Base-by-base conservation (phyloP, 2,888 invertebrate genomes). In the Drosophila anomelani region DNA sequence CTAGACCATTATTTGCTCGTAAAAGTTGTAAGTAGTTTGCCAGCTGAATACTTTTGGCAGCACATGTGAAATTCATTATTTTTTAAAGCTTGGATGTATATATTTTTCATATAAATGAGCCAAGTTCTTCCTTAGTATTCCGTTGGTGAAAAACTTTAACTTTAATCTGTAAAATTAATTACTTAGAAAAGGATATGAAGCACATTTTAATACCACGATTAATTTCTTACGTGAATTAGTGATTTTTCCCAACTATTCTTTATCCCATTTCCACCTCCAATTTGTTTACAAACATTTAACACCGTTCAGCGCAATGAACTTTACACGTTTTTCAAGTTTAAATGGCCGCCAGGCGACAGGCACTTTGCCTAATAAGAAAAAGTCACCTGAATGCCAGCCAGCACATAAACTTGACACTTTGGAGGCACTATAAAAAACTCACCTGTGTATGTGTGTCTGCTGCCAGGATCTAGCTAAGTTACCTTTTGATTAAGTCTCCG, bases 401-500 rank as follows among this genome's bases (percentile, higher is more conserved):
- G 32, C 12, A 5, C 38, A 67, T 57, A 74, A 75, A 61, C 74
- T 68, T 75, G 73, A 73, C 75, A 73, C 75, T 73, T 71, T 71
- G 32, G 47, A 55, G 53, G 38, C 75, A 72, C 72, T 70, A 46
- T 39, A 51, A 54, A 53, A 53, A 53, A 20, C 38, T 13, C 32
- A 67, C 44, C 57, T 57, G 57, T 17, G 17, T 32, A 2, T 32
- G 34, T 34, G 29, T 47, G 47, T 20, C 47, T 47, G 5, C 39
- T 57, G 51, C 63, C 68, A 44, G 46, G 75, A 71, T 68, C 68
- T 63, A 13, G 13, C 68, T 20, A 67, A 84, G 77, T 78, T 85
- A 78, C 78, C 88, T 85, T 84, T 84, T 89, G 89, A 84, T 84
- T 81, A 88, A 85, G 83, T 84, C 83, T 81, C 88, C 73, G 64